These are phyloP conservation scores for Leucoraja ocellata DNA, from an alignment of 2,797 vertebrate species.

Conservation along the genomic window DNA sequence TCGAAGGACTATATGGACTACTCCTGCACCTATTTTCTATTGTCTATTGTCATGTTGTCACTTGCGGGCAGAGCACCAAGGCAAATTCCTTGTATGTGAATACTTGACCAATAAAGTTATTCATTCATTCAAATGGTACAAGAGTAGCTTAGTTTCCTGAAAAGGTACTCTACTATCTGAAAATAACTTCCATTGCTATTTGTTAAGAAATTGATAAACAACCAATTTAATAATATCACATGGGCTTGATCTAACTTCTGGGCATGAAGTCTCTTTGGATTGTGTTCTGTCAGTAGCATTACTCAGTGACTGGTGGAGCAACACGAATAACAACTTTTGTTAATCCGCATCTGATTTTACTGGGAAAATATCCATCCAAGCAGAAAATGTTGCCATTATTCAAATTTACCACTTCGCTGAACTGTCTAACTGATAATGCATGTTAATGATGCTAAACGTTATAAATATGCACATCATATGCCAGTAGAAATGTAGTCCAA, in stretches of 20 bases:
- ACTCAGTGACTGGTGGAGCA: background rate
- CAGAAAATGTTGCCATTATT: background rate
- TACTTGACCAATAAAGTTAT: too few relatives aligned
- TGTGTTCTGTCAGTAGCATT: background rate
- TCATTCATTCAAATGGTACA: background rate
- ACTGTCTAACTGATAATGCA: background rate
- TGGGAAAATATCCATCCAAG: background rate
- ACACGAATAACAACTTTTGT: background rate
- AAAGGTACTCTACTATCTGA: background rate
- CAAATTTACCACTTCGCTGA: background rate
- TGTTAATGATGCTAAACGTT: background rate
- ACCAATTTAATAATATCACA: background rate
- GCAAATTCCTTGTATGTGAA: too few relatives aligned
- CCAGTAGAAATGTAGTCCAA: background rate
- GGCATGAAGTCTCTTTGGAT: background rate
- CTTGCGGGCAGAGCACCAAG: too few relatives aligned
- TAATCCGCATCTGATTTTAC: background rate
- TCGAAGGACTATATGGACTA: too few relatives aligned
- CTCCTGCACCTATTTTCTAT: too few relatives aligned
- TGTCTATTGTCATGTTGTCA: too few relatives aligned
- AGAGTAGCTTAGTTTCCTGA: background rate
- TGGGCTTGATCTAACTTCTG: background rate
- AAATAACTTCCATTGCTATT: background rate
- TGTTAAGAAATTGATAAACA: background rate
- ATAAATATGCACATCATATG: background rate